Base-by-base conservation (phyloP, 2,797 vertebrate genomes). In the Odontamblyopus rebecca region DNA sequence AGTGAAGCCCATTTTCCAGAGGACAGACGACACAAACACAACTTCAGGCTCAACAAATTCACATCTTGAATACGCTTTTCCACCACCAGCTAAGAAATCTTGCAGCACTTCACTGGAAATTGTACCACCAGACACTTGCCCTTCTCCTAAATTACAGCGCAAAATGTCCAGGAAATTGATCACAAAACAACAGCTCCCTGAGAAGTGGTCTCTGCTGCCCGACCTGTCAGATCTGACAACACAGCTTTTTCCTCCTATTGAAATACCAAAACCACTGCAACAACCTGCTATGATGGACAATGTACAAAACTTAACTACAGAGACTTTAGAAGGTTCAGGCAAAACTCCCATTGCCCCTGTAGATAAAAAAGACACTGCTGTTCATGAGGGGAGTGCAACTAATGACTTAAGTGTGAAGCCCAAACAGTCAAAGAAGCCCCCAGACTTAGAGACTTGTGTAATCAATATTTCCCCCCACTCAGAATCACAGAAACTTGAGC, bases 131-230 rank as follows among this genome's bases (percentile, higher is more conserved):
- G 92, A 92, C 65, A 92, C 89, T 77, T 93, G 86, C 67, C 91
- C 93, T 26, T 94, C 89, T 5, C 94, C 94, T 0, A 94, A 93
- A 85, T 82, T 94, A 70, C 94, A 94, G 68, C 90, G 93, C 60
- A 95, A 95, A 91, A 92, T 94, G 92, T 95, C 93, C 1, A 85
- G 90, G 57, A 95, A 95, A 84, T 59, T 89, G 77, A 87, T 92
- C 53, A 89, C 60, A 51, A 85, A 86, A 27, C 85, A 70, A 7
- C 67, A 73, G 5, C 72, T 68, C 38, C 73, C 88, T 30, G 92
- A 91, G 66, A 93, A 92, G 79, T 90, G 89, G 89, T 85, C 89
- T 50, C 67, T 89, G 18, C 84, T 89, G 65, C 90, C 77, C 4
- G 93, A 93, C 61, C 67, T 88, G 62, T 89, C 87, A 19, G 89